These are phyloP conservation scores for Dasypolia templi DNA, from an alignment of 2,888 invertebrate genomes.

Conservation along the genomic window DNA sequence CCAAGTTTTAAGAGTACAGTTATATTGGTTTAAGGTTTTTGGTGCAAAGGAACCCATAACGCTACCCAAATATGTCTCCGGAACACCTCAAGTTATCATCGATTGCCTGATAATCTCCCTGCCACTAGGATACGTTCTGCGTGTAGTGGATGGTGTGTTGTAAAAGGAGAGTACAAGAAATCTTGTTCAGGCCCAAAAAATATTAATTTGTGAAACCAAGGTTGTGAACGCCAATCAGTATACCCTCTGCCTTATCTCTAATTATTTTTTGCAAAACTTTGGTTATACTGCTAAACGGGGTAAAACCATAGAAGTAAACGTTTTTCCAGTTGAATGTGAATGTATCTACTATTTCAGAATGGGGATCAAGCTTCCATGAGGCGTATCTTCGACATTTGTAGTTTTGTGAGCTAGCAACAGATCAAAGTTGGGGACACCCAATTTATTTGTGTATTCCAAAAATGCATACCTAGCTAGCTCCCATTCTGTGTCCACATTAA, in stretches of 20 bases:
- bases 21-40: too few relatives aligned
- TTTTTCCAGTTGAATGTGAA: slow-evolving; percentile 47
- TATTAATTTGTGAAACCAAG: slow-evolving; percentile 58
- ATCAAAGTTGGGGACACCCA: slow-evolving; percentile 49
- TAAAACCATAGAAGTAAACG: slow-evolving; percentile 30
- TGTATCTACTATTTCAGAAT: slow-evolving; percentile 44
- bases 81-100: too few relatives aligned
- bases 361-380: slow-evolving; percentile 53
- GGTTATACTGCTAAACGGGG: slow-evolving; percentile 27
- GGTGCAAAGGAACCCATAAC: too few relatives aligned
- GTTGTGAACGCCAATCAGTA: slow-evolving; percentile 62
- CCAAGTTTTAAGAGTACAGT: neutral
- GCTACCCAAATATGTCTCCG: too few relatives aligned
- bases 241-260: slow-evolving; percentile 40
- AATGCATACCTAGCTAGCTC: slow-evolving; percentile 37
- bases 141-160: slow-evolving; percentile 47
- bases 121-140: slow-evolving; percentile 52
- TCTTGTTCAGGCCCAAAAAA: slow-evolving; percentile 53
- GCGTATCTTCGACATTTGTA: slow-evolving; percentile 46
- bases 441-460: slow-evolving; percentile 12
- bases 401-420: slow-evolving; percentile 49
- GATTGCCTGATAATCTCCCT: slow-evolving; percentile 62
- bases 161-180: slow-evolving; percentile 58
- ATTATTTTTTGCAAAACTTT: slow-evolving; percentile 15
- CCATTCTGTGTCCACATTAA: too few relatives aligned